A percentile compares a stretch with the other conserved stretches of the same genome.
phyloP scores from a whole-genome alignment of 1,140 invertebrate genomes.

The Planococcus citri region DNA sequence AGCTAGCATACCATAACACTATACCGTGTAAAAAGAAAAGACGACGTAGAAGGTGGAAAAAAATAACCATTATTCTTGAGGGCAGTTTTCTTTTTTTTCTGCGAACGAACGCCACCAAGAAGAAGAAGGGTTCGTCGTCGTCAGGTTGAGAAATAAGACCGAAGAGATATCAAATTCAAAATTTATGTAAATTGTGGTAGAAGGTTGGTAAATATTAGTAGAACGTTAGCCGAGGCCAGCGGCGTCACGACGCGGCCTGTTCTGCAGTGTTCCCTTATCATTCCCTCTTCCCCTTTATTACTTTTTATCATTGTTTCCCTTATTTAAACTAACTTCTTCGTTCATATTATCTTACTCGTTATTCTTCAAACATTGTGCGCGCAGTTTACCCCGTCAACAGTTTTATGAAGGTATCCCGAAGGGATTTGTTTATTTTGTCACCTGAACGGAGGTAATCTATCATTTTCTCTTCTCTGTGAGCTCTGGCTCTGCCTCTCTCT shows the following conservation, averaged over 20 bases:
- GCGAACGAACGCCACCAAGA: too few species aligned
- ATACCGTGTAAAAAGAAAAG: too few species aligned
- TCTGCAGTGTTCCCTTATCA: constrained; percentile 12
- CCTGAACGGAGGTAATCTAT: constrained; percentile 20
- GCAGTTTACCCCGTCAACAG: constrained; percentile 10
- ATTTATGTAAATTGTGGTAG: constrained; percentile 18
- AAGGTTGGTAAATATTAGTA: constrained; percentile 20
- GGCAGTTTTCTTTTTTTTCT: neutral
- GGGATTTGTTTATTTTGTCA: constrained; percentile 20
- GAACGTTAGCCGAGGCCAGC: constrained; percentile 9
- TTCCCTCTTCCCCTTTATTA: neutral
- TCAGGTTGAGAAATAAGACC: neutral
- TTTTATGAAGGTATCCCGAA: constrained; percentile 19
- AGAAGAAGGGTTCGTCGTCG: neutral
- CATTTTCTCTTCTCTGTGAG: neutral
- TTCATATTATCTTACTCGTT: constrained; percentile 11
- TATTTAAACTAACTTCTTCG: neutral
- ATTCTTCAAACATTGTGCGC: constrained; percentile 10
- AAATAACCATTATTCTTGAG: neutral
- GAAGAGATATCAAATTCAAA: constrained; percentile 18
- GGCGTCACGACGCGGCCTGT: constrained; percentile 11
- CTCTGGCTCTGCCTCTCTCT: too few species aligned
- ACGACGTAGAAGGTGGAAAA: neutral
- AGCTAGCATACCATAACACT: too few species aligned
- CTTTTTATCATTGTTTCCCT: constrained; percentile 16